phyloP scores from a whole-genome alignment of 2,113 vertebrate species.

The Corynorhinus townsendii region DNA sequence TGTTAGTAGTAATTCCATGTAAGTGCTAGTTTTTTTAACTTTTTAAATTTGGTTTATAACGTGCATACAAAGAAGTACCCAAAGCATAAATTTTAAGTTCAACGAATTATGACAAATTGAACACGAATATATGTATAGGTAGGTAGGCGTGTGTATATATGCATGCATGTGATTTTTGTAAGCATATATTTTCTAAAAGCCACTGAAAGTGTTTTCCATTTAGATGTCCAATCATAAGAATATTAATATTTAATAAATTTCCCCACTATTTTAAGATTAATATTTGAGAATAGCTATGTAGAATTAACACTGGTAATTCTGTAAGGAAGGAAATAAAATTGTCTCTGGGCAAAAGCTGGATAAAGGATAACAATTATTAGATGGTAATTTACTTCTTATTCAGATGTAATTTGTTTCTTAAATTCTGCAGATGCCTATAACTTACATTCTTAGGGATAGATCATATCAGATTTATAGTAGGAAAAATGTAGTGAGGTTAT shows the following conservation, averaged over 20 bases:
- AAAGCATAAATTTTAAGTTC: not conserved
- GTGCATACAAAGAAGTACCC: not conserved
- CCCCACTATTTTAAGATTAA: not conserved
- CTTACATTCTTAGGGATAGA: not conserved
- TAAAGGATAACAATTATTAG: not conserved
- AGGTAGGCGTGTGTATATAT: not conserved
- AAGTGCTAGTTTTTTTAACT: not conserved
- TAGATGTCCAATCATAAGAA: not conserved
- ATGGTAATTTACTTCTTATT: not conserved
- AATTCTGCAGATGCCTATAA: not conserved
- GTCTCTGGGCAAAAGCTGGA: not conserved
- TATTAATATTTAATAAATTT: not conserved
- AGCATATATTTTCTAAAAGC: not conserved
- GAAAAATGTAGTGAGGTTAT: not conserved
- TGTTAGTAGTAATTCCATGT: constrained; percentile 20
- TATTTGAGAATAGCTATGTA: not conserved
- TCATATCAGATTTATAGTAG: not conserved
- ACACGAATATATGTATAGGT: not conserved
- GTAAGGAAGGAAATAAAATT: not conserved
- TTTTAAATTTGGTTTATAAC: not conserved
- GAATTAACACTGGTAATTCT: constrained; percentile 10
- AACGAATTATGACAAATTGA: not conserved
- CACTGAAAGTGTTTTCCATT: not conserved
- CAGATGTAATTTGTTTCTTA: not conserved
- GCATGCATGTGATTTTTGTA: not conserved